Evolutionary conservation across 2,113 vertebrate species (phyloP).

Genomic region (Channa maculata): DNA sequence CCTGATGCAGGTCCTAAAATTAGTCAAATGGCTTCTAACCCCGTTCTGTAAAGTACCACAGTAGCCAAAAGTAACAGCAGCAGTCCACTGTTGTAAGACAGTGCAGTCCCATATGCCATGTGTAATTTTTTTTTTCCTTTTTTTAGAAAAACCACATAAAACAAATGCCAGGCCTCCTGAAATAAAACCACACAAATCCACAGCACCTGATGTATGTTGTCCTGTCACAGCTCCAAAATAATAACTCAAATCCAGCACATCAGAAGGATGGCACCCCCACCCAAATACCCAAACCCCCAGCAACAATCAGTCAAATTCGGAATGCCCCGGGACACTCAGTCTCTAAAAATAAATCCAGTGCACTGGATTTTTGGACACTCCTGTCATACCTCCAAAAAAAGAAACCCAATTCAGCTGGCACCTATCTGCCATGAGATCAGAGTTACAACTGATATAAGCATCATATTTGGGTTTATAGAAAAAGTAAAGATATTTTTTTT

Average conservation of each 20-base stretch:
- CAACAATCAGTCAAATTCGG: slow-evolving; percentile 23
- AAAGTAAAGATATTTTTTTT: neutral
- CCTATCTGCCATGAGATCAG: neutral
- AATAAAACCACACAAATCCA: slow-evolving; percentile 34
- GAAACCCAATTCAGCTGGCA: slow-evolving; percentile 4
- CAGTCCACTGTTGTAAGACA: neutral
- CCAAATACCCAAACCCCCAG: slow-evolving; percentile 7
- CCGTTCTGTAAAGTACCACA: neutral
- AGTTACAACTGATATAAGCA: neutral
- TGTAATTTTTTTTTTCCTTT: neutral
- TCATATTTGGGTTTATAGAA: neutral
- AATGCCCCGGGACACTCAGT: slow-evolving; percentile 19
- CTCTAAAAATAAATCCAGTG: slow-evolving; percentile 52
- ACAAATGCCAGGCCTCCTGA: neutral
- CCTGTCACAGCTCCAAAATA: slow-evolving; percentile 9
- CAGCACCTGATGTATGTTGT: slow-evolving; percentile 36
- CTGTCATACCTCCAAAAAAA: slow-evolving; percentile 32
- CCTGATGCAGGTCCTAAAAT: slow-evolving; percentile 13
- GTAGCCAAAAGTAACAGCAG: slow-evolving; percentile 3
- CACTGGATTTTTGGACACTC: slow-evolving; percentile 24
- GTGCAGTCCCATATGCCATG: neutral
- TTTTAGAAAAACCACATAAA: slow-evolving; percentile 26
- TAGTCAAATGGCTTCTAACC: neutral
- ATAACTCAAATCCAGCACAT: slow-evolving; percentile 30
- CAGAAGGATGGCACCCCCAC: slow-evolving; percentile 22